Evolutionary conservation across 2,888 invertebrate species (phyloP), one percentile per base, ranked within the genome.

Genomic region (Drosophila falleni): DNA sequence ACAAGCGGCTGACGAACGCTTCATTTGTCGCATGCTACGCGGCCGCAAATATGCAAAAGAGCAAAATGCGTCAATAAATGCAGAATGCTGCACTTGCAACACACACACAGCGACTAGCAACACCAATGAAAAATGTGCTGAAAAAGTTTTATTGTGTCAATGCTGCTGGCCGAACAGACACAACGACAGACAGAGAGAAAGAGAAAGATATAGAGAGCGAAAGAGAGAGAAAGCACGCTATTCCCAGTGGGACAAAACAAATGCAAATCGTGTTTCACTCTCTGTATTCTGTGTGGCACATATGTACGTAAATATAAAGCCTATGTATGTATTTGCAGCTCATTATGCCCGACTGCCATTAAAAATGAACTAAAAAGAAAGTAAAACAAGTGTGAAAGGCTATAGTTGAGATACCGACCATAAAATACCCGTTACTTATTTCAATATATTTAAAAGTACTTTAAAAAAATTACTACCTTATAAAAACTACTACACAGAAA

Each of bases 131-230:
- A 74, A 74, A 78, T 74, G 81, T 66, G 81, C 64, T 73, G 70
- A 74, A 79, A 79, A 86, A 86, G 80, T 77, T 83, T 79, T 88
- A 88, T 83, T 88, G 86, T 88, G 83, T 88, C 83, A 83, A 88
- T 88, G 83, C 89, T 88, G 89, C 86, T 82, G 82, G 76, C 60
- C 62, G 60, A 79, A 79, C 47, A 56, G 55, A 39, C 41, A 33
- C 11, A 19, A 11, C 51, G 35, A 44, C 9, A 50, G 16, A 42
- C 13, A 31, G 9, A 26, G 9, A 33, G 26, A 16, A n/a, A 3
- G 4, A 31, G 26, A 31, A 46, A 42, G 41, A 16, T 9, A 41
- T 26, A 46, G 13, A 11, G 39, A 41, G 42, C 0, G 15, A 51
- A 15, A 60, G 53, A 63, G 37, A 33, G 4, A 37, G 39, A 41